Evolutionary conservation across 2,797 vertebrate genomes (phyloP).

Genomic region (Sebastes steindachneri): DNA sequence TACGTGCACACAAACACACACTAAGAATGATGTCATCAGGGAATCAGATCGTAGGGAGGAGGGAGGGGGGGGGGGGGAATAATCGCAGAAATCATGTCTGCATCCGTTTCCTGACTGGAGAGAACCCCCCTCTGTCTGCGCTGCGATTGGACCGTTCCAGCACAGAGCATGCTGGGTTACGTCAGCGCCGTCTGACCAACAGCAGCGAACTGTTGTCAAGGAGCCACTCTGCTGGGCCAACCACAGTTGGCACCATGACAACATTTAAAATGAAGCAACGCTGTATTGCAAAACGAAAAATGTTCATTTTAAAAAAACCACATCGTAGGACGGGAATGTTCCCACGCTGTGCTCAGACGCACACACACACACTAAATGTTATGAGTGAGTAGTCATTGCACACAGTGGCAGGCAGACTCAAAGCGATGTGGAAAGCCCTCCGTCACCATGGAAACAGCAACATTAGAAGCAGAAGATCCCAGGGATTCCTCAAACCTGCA

Average conservation of each 20-base stretch:
- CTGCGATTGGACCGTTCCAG: conserved; percentile 53
- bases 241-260: background rate
- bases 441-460: conserved; percentile 76
- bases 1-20: conserved; percentile 13
- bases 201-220: conserved; percentile 15
- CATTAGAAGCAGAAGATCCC: conserved; percentile 66
- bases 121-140: conserved; percentile 46
- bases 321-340: background rate
- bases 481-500: conserved; percentile 70
- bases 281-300: background rate
- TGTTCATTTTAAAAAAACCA: background rate
- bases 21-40: conserved; percentile 55
- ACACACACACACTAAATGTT: background rate
- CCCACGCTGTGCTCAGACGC: conserved; percentile 27
- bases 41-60: conserved; percentile 4
- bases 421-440: conserved; percentile 58
- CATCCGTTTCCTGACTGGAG: conserved; percentile 19
- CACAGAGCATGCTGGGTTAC: conserved; percentile 8
- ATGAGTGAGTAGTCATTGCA: conserved; percentile 43
- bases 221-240: conserved; percentile 17
- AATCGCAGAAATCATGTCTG: conserved; percentile 23
- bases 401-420: conserved; percentile 29
- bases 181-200: conserved; percentile 37
- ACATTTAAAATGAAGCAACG: background rate
- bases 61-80: fast-evolving